Conservation (phyloP, 1,140 invertebrate species). For the Magallana ariakensis region DNA sequence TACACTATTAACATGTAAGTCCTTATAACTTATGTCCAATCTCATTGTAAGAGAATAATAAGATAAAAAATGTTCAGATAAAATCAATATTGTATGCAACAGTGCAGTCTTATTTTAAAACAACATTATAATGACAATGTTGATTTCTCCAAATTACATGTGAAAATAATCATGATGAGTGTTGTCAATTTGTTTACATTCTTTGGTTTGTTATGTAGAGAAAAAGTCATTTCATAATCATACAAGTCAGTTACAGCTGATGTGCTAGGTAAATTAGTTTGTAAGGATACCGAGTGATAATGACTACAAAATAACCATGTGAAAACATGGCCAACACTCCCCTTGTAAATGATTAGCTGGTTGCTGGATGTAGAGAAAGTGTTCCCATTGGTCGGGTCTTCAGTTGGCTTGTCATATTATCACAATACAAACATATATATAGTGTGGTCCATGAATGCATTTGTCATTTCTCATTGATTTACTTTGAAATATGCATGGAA, state of each 20-base stretch:
- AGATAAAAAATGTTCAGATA: too few relatives aligned
- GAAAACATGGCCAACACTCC: background rate
- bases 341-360: background rate
- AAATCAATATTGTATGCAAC: too few relatives aligned
- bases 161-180: background rate
- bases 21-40: too few relatives aligned
- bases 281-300: constrained; percentile 11
- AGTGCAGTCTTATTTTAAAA: too few relatives aligned
- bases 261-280: background rate
- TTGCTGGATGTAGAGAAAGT: background rate
- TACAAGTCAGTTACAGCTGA: too few relatives aligned
- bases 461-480: constrained; percentile 13
- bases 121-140: too few relatives aligned
- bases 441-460: background rate
- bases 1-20: too few relatives aligned
- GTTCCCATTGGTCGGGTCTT: background rate
- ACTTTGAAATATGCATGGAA: background rate
- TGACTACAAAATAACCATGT: background rate
- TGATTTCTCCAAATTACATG: background rate
- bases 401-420: background rate
- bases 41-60: too few relatives aligned
- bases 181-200: background rate
- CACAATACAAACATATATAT: constrained; percentile 8
- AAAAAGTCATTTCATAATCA: background rate
- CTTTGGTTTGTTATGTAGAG: background rate